Evolutionary conservation across 1,140 invertebrate species (phyloP).

Genomic region (Drosophila ambigua): DNA sequence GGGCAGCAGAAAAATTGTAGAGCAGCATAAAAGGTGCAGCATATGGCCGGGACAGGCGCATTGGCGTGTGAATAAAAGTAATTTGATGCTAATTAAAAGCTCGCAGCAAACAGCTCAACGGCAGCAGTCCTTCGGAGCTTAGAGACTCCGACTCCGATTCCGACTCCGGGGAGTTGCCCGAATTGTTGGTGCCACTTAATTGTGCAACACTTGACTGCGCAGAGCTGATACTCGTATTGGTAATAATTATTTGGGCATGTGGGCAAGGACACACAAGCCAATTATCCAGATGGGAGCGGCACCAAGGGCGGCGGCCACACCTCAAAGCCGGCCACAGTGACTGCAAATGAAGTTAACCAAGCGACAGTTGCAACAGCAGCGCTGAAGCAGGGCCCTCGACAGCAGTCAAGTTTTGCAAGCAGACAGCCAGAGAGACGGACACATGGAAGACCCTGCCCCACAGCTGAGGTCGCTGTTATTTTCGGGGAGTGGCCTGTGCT

Average conservation of each 20-base stretch:
- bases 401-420: slow-evolving; percentile 43
- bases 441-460: too few species aligned
- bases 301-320: slow-evolving; percentile 43
- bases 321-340: slow-evolving; percentile 59
- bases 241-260: slow-evolving; percentile 66
- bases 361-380: too few species aligned
- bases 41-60: slow-evolving; percentile 24
- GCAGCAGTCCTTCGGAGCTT: slow-evolving; percentile 27
- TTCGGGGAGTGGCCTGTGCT: slow-evolving; percentile 21
- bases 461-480: neutral
- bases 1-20: neutral
- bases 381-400: slow-evolving; percentile 13
- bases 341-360: slow-evolving; percentile 68
- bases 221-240: slow-evolving; percentile 53
- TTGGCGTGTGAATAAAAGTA: slow-evolving; percentile 73
- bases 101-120: slow-evolving; percentile 35
- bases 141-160: neutral
- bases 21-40: slow-evolving; percentile 39
- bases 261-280: slow-evolving; percentile 48
- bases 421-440: slow-evolving; percentile 5
- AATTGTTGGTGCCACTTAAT: slow-evolving; percentile 65
- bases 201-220: slow-evolving; percentile 52
- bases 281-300: slow-evolving; percentile 52
- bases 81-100: slow-evolving; percentile 79
- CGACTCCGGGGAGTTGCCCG: neutral